Percentiles rank a stretch among this genome's conserved stretches.
These are phyloP conservation scores for Lithophane ornitopus DNA, from an alignment of 2,888 invertebrate species.

Conservation along the genomic window DNA sequence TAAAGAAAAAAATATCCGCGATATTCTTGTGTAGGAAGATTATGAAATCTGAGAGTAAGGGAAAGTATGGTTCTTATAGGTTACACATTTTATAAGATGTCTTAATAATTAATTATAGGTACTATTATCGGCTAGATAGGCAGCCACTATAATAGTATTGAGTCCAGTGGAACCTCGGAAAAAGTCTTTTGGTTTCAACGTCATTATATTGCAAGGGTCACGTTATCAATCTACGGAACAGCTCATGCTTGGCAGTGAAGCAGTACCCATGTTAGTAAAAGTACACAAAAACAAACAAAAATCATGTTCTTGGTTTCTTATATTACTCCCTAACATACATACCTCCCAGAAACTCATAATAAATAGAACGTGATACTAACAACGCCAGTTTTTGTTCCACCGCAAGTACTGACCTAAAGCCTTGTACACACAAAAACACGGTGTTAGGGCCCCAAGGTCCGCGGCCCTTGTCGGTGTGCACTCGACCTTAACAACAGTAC, in stretches of 20 bases:
- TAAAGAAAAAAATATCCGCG: neutral
- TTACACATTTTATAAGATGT: neutral
- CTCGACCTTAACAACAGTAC: constrained; percentile 62
- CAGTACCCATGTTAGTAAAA: constrained; percentile 14
- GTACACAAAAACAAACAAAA: constrained; percentile 25
- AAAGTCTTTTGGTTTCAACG: neutral
- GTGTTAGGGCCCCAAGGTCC: constrained; percentile 59
- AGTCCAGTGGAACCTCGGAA: neutral
- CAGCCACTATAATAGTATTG: neutral
- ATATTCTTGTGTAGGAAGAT: neutral
- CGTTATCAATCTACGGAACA: neutral
- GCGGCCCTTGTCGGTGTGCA: constrained; percentile 59
- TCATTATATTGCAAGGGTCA: neutral
- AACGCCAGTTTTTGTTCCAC: constrained; percentile 25
- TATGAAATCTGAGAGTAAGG: neutral
- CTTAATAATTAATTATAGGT: neutral
- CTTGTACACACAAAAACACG: constrained; percentile 52
- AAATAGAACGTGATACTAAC: constrained; percentile 43
- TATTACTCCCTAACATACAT: constrained; percentile 6
- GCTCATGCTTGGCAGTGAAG: neutral
- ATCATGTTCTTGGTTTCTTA: constrained; percentile 22
- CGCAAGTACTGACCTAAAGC: constrained; percentile 55
- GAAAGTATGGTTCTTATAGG: too few relatives aligned
- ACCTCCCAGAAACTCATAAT: constrained; percentile 11
- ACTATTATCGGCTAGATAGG: neutral